Percentiles rank a stretch among this genome's conserved stretches.
Evolutionary conservation across 1,140 invertebrate species (phyloP).

Genomic region (Zaprionus tsacasi): DNA sequence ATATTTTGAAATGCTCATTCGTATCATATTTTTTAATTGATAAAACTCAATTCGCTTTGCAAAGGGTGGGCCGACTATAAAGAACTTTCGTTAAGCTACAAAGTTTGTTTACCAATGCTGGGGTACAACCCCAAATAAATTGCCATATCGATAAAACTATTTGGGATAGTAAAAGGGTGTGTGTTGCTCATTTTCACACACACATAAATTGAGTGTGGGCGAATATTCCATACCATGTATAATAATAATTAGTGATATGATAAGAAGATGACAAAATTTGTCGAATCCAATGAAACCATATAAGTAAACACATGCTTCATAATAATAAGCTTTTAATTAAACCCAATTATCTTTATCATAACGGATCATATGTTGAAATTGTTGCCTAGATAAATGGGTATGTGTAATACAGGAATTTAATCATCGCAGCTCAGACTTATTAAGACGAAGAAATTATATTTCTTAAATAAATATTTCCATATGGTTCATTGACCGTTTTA

Average conservation of each 20-base stretch:
- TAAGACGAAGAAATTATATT: neutral
- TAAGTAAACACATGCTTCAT: slow-evolving; percentile 1
- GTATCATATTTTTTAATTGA: neutral
- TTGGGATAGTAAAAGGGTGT: neutral
- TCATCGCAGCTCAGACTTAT: neutral
- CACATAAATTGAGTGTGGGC: neutral
- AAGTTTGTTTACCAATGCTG: slow-evolving; percentile 1
- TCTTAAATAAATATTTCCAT: neutral
- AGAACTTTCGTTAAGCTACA: neutral
- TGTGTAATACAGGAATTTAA: neutral
- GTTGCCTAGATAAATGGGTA: slow-evolving; percentile 2
- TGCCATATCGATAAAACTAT: slow-evolving; percentile 27
- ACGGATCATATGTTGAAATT: neutral
- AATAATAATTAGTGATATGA: slow-evolving; percentile 20
- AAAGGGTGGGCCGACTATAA: neutral
- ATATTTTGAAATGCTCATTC: neutral
- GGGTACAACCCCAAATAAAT: neutral
- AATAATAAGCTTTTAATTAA: neutral
- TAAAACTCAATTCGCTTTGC: neutral
- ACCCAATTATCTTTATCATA: neutral
- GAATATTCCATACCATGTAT: neutral
- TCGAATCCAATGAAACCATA: neutral
- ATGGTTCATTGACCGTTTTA: neutral
- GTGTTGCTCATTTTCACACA: slow-evolving; percentile 1
- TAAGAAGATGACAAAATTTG: slow-evolving; percentile 18